phyloP scores from a whole-genome alignment of 2,888 invertebrate species.

The Drosophila vallismaia region DNA sequence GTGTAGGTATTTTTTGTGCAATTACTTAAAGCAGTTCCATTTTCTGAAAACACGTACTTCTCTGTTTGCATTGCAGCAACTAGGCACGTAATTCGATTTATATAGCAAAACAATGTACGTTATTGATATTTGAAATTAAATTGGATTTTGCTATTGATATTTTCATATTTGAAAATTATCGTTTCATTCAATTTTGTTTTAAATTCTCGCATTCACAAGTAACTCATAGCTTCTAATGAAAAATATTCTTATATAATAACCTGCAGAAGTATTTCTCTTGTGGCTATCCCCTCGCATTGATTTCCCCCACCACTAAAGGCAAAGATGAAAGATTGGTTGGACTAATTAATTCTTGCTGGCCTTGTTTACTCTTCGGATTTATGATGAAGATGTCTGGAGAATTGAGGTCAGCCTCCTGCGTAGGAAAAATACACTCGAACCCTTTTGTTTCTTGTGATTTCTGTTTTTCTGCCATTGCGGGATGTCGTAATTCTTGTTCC shows the following conservation, averaged over 20 bases:
- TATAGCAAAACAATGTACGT: background rate
- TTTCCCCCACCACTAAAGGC: constrained; percentile 8
- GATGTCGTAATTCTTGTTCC: constrained; percentile 47
- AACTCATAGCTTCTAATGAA: background rate
- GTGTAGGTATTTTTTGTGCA: background rate
- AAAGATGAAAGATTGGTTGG: constrained; percentile 4
- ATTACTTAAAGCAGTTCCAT: background rate
- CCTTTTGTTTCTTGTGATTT: constrained; percentile 10
- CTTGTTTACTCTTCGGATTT: constrained; percentile 46
- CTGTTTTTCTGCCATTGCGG: constrained; percentile 28
- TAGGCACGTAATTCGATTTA: constrained; percentile 1
- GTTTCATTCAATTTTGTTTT: too few species aligned
- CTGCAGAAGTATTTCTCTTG: background rate
- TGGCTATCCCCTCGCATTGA: constrained; percentile 8
- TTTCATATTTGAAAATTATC: background rate
- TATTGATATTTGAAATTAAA: background rate
- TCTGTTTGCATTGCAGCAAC: background rate
- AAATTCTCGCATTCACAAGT: too few species aligned
- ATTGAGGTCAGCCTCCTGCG: constrained; percentile 25
- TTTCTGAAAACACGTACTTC: background rate
- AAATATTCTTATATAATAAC: constrained; percentile 1
- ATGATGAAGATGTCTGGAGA: constrained; percentile 43
- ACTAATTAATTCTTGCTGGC: constrained; percentile 49
- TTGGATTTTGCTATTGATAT: background rate
- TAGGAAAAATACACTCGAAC: constrained; percentile 11